Percentiles rank a stretch among this genome's conserved stretches.
Evolutionary conservation across 2,113 vertebrate genomes (phyloP).

Genomic region (Carettochelys insculpta): DNA sequence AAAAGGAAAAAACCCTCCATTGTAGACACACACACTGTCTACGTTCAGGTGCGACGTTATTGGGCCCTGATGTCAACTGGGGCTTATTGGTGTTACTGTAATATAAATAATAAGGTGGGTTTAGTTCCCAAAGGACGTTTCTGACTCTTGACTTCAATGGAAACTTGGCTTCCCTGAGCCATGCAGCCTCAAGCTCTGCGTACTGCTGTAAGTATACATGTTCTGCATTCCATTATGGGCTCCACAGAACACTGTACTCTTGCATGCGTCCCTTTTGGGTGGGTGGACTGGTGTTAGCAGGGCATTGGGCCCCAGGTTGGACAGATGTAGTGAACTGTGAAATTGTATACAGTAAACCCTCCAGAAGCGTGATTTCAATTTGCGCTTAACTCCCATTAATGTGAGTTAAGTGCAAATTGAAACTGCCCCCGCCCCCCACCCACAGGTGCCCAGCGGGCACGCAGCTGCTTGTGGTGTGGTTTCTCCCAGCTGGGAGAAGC

Average conservation of each 20-base stretch:
- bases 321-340: background rate
- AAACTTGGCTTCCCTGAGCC: background rate
- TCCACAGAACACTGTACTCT: background rate
- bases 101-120: background rate
- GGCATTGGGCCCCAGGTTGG: background rate
- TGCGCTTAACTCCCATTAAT: too few species aligned
- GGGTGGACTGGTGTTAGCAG: background rate
- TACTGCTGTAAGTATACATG: background rate
- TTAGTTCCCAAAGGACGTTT: background rate
- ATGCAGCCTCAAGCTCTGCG: background rate
- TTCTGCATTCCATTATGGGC: background rate
- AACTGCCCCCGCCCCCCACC: too few species aligned
- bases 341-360: too few species aligned
- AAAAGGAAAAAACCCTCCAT: too few species aligned
- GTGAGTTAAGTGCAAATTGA: too few species aligned
- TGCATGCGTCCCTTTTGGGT: background rate
- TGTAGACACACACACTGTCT: background rate
- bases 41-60: background rate
- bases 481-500: too few species aligned
- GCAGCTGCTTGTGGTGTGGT: too few species aligned
- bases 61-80: background rate
- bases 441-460: too few species aligned
- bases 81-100: background rate
- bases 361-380: too few species aligned
- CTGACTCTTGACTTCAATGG: background rate